These are phyloP conservation scores for Eucera pruinosa DNA, from an alignment of 2,888 invertebrate species.

Conservation along the genomic window DNA sequence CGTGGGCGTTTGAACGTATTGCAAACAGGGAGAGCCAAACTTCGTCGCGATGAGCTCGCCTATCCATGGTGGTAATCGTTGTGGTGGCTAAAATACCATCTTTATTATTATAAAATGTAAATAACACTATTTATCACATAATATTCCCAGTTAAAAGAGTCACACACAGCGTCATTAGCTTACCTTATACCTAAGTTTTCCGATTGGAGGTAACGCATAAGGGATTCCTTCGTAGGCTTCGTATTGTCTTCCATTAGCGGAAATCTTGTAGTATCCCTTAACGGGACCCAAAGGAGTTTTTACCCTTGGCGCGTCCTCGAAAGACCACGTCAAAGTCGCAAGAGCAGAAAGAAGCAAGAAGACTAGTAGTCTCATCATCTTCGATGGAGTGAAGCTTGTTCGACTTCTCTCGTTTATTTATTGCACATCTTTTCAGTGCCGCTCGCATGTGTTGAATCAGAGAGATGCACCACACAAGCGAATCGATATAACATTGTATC, in stretches of 20 bases:
- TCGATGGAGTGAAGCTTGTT: not conserved
- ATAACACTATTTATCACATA: not conserved
- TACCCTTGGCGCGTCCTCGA: constrained; percentile 63
- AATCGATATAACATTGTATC: not conserved
- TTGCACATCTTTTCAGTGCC: not conserved
- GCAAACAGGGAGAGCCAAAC: constrained; percentile 75
- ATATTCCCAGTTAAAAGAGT: not conserved
- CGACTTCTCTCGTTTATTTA: constrained; percentile 33
- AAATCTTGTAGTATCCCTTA: constrained; percentile 73
- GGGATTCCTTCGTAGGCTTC: constrained; percentile 80
- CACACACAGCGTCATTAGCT: not conserved
- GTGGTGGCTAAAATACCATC: constrained; percentile 74
- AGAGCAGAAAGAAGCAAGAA: constrained; percentile 24
- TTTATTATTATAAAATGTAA: too few species aligned
- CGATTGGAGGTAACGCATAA: constrained; percentile 77
- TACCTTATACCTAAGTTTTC: constrained; percentile 78
- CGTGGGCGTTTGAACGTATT: constrained; percentile 72
- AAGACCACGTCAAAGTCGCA: not conserved
- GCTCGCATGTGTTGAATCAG: not conserved
- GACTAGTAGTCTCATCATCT: constrained; percentile 34
- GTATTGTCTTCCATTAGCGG: constrained; percentile 73
- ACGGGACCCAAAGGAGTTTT: constrained; percentile 73
- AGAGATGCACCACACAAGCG: not conserved
- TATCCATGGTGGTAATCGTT: constrained; percentile 71
- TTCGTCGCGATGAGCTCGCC: constrained; percentile 78